Percentiles rank a stretch among this genome's conserved stretches.
Conservation (phyloP, 1,140 invertebrate species). For the Drosophila insularis region DNA sequence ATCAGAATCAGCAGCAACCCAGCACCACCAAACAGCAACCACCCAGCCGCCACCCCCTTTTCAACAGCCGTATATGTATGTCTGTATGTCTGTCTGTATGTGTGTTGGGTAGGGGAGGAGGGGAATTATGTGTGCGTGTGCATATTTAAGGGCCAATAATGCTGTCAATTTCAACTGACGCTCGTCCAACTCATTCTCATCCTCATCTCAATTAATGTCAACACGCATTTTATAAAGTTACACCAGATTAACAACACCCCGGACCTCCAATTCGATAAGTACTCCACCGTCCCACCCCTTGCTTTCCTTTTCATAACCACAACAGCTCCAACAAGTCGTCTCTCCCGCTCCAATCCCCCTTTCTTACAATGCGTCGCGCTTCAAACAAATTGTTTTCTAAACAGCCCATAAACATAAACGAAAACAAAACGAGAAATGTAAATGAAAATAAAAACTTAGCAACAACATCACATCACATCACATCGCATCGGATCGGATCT, state of each 20-base stretch:
- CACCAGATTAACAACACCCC: constrained; percentile 55
- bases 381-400: constrained; percentile 75
- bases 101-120: not conserved
- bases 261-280: not conserved
- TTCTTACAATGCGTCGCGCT: not conserved
- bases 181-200: constrained; percentile 38
- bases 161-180: constrained; percentile 75
- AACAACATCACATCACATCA: constrained; percentile 20
- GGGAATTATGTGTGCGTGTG: constrained; percentile 19
- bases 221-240: constrained; percentile 74
- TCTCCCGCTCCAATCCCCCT: not conserved
- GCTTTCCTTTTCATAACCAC: not conserved
- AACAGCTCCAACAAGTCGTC: constrained; percentile 3
- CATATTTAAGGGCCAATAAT: constrained; percentile 75
- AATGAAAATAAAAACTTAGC: constrained; percentile 76
- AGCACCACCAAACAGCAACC: not conserved
- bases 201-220: constrained; percentile 70
- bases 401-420: constrained; percentile 77
- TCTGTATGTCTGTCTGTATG: not conserved
- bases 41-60: not conserved
- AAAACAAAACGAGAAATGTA: constrained; percentile 80
- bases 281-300: not conserved
- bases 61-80: not conserved
- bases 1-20: constrained; percentile 51
- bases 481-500: not conserved